phyloP scores from a whole-genome alignment of 2,888 invertebrate species.

The Yponomeuta plumbellus region DNA sequence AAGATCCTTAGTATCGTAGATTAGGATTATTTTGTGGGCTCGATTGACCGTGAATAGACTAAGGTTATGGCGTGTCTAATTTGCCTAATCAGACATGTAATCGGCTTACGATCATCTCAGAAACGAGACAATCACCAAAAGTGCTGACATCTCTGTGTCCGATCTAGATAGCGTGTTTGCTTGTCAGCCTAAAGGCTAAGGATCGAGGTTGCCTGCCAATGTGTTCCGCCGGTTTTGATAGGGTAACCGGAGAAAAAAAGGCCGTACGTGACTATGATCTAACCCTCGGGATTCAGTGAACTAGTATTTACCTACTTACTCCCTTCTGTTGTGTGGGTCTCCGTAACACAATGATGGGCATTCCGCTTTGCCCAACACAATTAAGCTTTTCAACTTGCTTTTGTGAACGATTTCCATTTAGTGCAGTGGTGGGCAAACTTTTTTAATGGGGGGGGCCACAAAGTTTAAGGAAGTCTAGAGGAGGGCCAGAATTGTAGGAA shows the following conservation, averaged over 20 bases:
- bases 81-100: not conserved
- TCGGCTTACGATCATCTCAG: constrained; percentile 1
- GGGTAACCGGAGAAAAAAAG: not conserved
- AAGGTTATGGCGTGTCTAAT: not conserved
- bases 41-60: not conserved
- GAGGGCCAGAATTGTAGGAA: no score
- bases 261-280: constrained; percentile 31
- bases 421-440: no score
- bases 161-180: no score
- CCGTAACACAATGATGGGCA: constrained; percentile 44
- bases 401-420: constrained; percentile 33
- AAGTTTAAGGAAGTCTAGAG: no score
- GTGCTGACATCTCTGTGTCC: not conserved
- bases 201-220: no score
- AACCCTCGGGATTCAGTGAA: constrained; percentile 30
- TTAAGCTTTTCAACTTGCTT: constrained; percentile 35
- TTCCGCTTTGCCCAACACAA: constrained; percentile 40
- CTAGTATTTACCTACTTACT: constrained; percentile 27
- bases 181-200: no score
- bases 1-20: no score
- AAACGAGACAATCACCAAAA: not conserved
- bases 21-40: no score
- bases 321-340: constrained; percentile 22
- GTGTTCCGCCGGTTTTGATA: no score
- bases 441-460: no score